Evolutionary conservation across 2,113 vertebrate genomes (phyloP).

Genomic region (Dipodomys stephensi): DNA sequence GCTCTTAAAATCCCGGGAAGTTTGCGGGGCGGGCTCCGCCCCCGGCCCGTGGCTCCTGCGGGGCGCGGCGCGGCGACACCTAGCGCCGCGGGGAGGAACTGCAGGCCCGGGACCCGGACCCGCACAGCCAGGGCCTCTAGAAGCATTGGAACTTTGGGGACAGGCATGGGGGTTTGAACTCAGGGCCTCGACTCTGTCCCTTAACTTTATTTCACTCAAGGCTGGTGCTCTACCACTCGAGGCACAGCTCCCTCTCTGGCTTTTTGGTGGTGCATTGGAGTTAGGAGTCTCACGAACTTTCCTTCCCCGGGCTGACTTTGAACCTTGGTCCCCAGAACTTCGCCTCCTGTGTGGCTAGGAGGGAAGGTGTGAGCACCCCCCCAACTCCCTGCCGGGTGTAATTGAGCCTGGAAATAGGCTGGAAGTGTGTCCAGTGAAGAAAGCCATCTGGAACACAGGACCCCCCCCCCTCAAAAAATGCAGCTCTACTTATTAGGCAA

Average conservation of each 20-base stretch:
- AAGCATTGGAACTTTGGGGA: background rate
- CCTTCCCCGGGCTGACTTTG: too few species aligned
- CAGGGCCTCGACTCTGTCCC: too few species aligned
- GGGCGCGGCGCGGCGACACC: conserved; percentile 50
- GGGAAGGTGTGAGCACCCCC: too few species aligned
- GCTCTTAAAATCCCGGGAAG: background rate
- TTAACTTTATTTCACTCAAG: too few species aligned
- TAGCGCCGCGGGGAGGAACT: conserved; percentile 39
- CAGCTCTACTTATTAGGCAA: background rate
- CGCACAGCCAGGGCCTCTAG: accelerated
- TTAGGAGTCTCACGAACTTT: too few species aligned
- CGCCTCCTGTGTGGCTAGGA: too few species aligned
- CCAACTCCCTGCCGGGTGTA: too few species aligned
- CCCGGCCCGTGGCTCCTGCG: accelerated
- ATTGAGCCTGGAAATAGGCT: background rate
- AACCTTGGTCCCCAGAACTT: too few species aligned
- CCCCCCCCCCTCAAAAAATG: background rate
- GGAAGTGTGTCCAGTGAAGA: background rate
- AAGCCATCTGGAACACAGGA: background rate
- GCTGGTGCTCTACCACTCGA: too few species aligned
- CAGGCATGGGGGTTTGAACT: too few species aligned
- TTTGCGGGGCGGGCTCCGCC: accelerated
- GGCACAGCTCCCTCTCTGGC: too few species aligned
- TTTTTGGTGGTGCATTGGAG: too few species aligned
- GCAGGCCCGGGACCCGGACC: background rate